phyloP scores from a whole-genome alignment of 2,888 invertebrate species.

The Lucinisca nassula region DNA sequence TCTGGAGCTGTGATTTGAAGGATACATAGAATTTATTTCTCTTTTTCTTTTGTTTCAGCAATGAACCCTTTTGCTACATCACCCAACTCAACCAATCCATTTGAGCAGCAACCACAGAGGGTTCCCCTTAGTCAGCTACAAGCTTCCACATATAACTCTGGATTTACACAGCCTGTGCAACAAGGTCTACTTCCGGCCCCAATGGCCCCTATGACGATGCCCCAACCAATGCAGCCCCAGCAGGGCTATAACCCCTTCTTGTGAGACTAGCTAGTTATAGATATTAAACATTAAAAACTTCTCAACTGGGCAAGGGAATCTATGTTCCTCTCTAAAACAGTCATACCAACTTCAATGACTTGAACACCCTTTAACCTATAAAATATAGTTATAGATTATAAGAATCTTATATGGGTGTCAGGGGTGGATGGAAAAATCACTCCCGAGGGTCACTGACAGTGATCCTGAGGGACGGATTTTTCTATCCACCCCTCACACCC shows the following conservation, averaged over 20 bases:
- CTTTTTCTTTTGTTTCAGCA: slow-evolving; percentile 68
- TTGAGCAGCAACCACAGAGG: slow-evolving; percentile 81
- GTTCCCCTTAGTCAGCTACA: slow-evolving; percentile 85
- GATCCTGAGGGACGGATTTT: no score
- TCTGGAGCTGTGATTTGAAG: no score
- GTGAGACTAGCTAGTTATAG: slow-evolving; percentile 55
- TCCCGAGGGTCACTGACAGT: no score
- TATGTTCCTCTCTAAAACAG: no score
- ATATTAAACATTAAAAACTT: neutral
- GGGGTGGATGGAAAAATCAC: no score
- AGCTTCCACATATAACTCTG: slow-evolving; percentile 69
- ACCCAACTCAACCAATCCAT: slow-evolving; percentile 82
- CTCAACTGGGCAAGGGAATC: neutral
- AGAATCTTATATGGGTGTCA: no score
- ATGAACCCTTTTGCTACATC: slow-evolving; percentile 83
- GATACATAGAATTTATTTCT: no score
- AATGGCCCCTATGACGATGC: slow-evolving; percentile 74
- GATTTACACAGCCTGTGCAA: slow-evolving; percentile 79
- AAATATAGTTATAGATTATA: no score
- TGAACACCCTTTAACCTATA: no score
- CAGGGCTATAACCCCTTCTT: slow-evolving; percentile 84
- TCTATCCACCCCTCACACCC: no score
- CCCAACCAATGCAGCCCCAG: slow-evolving; percentile 75
- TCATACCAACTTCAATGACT: no score
- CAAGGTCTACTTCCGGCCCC: slow-evolving; percentile 81